A percentile compares a stretch with the other conserved stretches of the same genome.
These are phyloP conservation scores for Piscicola geometra DNA, from an alignment of 2,888 invertebrate species.

Conservation along the genomic window DNA sequence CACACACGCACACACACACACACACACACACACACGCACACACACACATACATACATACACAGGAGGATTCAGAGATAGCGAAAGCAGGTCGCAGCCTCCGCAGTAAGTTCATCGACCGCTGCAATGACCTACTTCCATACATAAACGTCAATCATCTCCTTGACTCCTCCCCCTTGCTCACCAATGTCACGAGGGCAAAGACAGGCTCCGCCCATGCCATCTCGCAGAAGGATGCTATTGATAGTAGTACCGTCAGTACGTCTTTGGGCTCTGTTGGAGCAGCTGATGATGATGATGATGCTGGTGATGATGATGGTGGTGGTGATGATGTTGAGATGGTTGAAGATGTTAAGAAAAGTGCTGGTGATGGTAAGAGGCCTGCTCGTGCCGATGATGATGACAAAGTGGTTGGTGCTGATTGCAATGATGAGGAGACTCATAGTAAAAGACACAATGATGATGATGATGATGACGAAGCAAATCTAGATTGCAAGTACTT, in stretches of 20 bases:
- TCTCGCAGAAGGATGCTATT: not conserved
- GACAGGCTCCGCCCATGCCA: not conserved
- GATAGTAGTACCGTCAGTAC: not conserved
- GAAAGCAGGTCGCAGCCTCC: conserved; percentile 49
- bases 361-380: too few relatives aligned
- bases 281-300: not conserved
- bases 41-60: conserved; percentile 18
- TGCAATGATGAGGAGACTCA: too few relatives aligned
- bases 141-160: conserved; percentile 19
- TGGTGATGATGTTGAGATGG: not conserved
- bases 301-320: not conserved
- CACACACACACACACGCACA: too few relatives aligned
- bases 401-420: too few relatives aligned
- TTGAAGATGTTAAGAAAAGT: too few relatives aligned
- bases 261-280: not conserved
- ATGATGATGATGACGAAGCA: too few relatives aligned
- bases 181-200: not conserved
- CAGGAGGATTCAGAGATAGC: conserved; percentile 50
- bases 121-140: conserved; percentile 48
- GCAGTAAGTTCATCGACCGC: conserved; percentile 48
- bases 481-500: too few relatives aligned
- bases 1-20: too few relatives aligned
- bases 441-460: too few relatives aligned
- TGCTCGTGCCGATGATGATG: too few relatives aligned
- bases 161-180: not conserved